Percentiles rank a stretch among this genome's conserved stretches.
Evolutionary conservation across 2,797 vertebrate genomes (phyloP).

Genomic region (Benthosema pterotum): DNA sequence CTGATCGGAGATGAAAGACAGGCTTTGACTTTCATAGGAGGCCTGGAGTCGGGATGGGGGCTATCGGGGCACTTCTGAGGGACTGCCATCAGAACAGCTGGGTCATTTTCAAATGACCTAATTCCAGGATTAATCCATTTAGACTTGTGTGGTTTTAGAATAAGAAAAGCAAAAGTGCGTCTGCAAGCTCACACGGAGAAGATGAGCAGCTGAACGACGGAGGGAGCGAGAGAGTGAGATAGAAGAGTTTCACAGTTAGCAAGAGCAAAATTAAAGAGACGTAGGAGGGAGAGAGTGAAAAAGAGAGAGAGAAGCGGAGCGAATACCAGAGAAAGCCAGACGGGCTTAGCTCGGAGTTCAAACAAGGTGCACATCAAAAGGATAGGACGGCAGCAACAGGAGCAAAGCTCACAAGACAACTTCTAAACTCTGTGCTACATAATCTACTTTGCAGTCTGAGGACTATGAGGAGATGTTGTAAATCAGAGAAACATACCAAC

Average conservation of each 20-base stretch:
- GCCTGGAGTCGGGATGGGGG: conserved; percentile 61
- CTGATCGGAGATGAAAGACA: conserved; percentile 82
- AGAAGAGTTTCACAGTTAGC: neutral
- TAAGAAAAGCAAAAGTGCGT: conserved; percentile 34
- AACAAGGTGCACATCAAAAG: conserved; percentile 55
- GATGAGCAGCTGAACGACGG: conserved; percentile 14
- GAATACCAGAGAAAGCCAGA: conserved; percentile 48
- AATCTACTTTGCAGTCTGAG: neutral
- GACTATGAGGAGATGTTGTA: neutral
- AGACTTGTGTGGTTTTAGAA: conserved; percentile 51
- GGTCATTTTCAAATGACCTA: conserved; percentile 77
- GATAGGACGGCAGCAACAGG: conserved; percentile 39
- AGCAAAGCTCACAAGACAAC: conserved; percentile 26
- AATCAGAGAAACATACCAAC: conserved; percentile 10
- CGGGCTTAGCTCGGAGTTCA: conserved; percentile 63
- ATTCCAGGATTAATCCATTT: conserved; percentile 70
- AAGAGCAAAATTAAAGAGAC: neutral
- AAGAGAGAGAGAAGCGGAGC: neutral
- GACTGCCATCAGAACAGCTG: conserved; percentile 74
- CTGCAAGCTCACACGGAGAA: conserved; percentile 30
- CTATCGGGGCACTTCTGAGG: conserved; percentile 69
- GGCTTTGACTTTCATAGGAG: conserved; percentile 79
- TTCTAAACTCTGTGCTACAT: conserved; percentile 16
- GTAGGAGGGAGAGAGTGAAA: conserved; percentile 9
- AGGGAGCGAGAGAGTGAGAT: conserved; percentile 1